phyloP scores from a whole-genome alignment of 2,113 vertebrate genomes.

The Perognathus longimembris region DNA sequence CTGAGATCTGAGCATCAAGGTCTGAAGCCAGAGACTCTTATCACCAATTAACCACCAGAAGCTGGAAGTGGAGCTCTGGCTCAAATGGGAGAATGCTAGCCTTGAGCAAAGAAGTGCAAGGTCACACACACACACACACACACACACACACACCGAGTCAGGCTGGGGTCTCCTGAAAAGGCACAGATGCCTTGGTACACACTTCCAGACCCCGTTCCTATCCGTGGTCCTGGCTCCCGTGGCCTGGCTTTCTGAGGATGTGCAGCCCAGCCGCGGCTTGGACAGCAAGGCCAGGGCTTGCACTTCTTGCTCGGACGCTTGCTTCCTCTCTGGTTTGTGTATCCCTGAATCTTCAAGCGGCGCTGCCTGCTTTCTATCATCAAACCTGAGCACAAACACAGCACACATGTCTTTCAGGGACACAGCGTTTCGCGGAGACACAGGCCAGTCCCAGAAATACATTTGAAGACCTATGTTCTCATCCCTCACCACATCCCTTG shows the following conservation, averaged over 20 bases:
- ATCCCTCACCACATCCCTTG: slow-evolving; percentile 69
- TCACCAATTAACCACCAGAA: no score
- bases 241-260: not conserved
- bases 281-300: no score
- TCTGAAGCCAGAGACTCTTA: no score
- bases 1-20: no score
- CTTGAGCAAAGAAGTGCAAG: no score
- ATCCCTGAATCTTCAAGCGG: not conserved
- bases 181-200: not conserved
- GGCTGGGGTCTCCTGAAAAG: not conserved
- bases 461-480: slow-evolving; percentile 62
- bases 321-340: not conserved
- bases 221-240: no score
- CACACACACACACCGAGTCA: not conserved
- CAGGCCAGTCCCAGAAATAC: slow-evolving; percentile 34
- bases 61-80: no score
- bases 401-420: not conserved
- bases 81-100: no score
- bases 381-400: not conserved
- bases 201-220: no score
- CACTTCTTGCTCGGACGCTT: no score
- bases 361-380: not conserved
- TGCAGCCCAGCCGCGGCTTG: not conserved
- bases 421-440: not conserved
- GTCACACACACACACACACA: no score